These are phyloP conservation scores for Bujurquina vittata DNA, from an alignment of 2,113 vertebrate genomes.

Conservation along the genomic window DNA sequence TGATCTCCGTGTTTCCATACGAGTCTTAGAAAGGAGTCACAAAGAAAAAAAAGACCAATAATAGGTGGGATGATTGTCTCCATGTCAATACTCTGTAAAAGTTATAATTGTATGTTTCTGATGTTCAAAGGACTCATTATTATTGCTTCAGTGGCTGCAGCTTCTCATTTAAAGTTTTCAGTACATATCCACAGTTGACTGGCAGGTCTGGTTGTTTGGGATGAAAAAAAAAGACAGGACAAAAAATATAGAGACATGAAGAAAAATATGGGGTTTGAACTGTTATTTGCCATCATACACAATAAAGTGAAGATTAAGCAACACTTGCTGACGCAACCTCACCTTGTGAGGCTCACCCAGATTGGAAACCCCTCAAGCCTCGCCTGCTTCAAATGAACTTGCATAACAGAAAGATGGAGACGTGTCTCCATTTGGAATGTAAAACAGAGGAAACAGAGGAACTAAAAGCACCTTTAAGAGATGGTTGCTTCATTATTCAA, in stretches of 20 bases:
- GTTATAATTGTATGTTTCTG: not conserved
- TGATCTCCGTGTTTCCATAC: not conserved
- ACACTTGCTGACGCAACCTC: conserved; percentile 18
- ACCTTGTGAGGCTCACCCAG: conserved; percentile 33
- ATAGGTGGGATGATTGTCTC: not conserved
- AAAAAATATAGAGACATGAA: not conserved
- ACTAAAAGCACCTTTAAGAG: conserved; percentile 59
- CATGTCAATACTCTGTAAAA: not conserved
- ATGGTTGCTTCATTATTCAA: conserved; percentile 63
- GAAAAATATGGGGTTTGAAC: not conserved
- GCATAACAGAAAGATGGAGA: conserved; percentile 5
- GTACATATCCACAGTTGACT: not conserved
- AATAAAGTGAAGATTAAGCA: conserved; percentile 7
- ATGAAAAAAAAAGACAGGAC: not conserved
- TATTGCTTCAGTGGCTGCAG: not conserved
- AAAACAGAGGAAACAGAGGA: conserved; percentile 36
- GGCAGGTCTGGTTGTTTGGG: conserved; percentile 1
- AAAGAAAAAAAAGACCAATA: not conserved
- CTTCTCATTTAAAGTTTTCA: conserved; percentile 2
- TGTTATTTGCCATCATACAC: not conserved
- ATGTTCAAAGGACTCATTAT: conserved; percentile 5
- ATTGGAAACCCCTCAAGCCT: conserved; percentile 56
- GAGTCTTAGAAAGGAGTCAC: not conserved
- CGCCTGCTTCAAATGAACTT: conserved; percentile 51
- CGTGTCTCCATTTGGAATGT: conserved; percentile 34